A percentile compares a stretch with the other conserved stretches of the same genome.
Conservation (phyloP, 2,888 invertebrate species). For the Tinea semifulvella region DNA sequence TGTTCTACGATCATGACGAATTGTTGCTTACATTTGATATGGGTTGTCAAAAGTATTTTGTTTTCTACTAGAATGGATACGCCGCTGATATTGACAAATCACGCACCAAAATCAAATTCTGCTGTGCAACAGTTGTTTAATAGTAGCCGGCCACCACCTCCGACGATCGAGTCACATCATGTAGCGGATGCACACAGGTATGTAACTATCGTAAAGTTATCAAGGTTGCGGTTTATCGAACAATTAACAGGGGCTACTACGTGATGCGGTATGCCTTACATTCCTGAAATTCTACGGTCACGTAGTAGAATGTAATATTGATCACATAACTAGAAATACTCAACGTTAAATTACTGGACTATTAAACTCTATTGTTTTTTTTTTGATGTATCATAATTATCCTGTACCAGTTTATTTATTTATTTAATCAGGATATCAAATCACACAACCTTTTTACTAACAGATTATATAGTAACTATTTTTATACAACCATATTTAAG, state of each 20-base stretch:
- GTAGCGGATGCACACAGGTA: conserved; percentile 77
- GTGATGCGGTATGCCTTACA: conserved; percentile 65
- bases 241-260: not conserved
- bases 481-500: too few species aligned
- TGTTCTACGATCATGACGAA: too few species aligned
- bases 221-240: not conserved
- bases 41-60: not conserved
- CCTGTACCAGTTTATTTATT: too few species aligned
- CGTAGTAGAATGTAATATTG: too few species aligned
- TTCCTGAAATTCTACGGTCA: conserved; percentile 57
- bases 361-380: too few species aligned
- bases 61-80: conserved; percentile 40
- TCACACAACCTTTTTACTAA: too few species aligned
- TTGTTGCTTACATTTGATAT: too few species aligned
- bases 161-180: conserved; percentile 59
- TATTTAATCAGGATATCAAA: too few species aligned
- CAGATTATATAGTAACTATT: too few species aligned
- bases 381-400: too few species aligned
- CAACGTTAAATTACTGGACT: too few species aligned
- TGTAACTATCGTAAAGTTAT: conserved; percentile 15
- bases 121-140: conserved; percentile 88
- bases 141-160: conserved; percentile 70
- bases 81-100: conserved; percentile 42
- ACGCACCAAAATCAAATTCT: conserved; percentile 72
- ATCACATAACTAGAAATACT: too few species aligned